These are phyloP conservation scores for Mycteria americana DNA, from an alignment of 2,797 vertebrate species.

Conservation along the genomic window DNA sequence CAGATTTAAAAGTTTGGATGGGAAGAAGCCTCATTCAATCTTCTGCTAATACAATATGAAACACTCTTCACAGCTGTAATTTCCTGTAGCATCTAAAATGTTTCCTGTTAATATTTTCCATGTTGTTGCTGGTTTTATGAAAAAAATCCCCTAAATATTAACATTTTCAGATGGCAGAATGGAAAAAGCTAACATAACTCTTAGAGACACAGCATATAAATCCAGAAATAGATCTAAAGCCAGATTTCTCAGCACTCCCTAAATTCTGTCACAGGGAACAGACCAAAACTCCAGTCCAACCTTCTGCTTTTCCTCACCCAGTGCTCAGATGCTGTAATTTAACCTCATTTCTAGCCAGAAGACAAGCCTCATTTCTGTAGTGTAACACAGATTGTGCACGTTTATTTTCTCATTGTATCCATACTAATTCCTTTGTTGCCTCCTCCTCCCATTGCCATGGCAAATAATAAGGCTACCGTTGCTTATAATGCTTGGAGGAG, in stretches of 20 bases:
- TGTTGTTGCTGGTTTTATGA: constrained; percentile 41
- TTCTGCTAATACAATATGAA: constrained; percentile 37
- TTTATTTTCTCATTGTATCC: not conserved
- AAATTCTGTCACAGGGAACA: constrained; percentile 14
- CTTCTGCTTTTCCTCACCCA: constrained; percentile 38
- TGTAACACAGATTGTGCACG: not conserved
- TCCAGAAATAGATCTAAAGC: constrained; percentile 46
- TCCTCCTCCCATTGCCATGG: not conserved
- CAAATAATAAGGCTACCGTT: not conserved
- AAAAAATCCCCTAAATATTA: constrained; percentile 36
- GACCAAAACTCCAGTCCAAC: constrained; percentile 2
- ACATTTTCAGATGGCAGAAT: constrained; percentile 47
- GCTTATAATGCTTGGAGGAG: not conserved
- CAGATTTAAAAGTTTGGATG: not conserved
- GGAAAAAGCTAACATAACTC: constrained; percentile 24
- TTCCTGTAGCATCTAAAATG: constrained; percentile 62
- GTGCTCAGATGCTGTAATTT: not conserved
- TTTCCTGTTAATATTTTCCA: constrained; percentile 69
- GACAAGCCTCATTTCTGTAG: not conserved
- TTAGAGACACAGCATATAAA: constrained; percentile 8
- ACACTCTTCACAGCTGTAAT: constrained; percentile 47
- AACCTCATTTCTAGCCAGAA: not conserved
- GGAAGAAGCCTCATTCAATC: constrained; percentile 25
- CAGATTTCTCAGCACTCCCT: constrained; percentile 39
- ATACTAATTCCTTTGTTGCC: not conserved